Evolutionary conservation across 2,113 vertebrate species (phyloP).

Genomic region (Trematomus loennbergii): DNA sequence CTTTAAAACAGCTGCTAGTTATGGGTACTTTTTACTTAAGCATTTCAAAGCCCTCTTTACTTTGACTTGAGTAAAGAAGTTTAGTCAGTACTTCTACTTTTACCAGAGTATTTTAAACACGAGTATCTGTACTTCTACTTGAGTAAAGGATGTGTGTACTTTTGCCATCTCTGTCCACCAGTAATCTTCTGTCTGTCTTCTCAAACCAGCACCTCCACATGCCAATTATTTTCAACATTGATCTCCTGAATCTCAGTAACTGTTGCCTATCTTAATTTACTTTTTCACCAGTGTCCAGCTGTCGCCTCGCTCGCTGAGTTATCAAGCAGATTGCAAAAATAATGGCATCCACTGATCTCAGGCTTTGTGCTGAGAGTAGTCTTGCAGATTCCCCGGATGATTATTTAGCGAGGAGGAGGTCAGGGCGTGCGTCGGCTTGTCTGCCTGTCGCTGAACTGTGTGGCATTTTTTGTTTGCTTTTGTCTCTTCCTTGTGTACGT

Average conservation of each 20-base stretch:
- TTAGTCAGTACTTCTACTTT: no score
- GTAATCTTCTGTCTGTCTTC: neutral
- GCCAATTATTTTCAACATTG: conserved; percentile 27
- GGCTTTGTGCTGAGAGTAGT: conserved; percentile 56
- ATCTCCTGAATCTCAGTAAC: conserved; percentile 49
- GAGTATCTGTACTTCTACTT: no score
- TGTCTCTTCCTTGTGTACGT: conserved; percentile 51
- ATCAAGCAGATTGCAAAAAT: conserved; percentile 43
- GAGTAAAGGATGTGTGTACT: no score
- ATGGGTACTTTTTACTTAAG: no score
- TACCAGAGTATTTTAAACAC: no score
- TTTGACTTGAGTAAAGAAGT: no score
- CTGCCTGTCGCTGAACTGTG: conserved; percentile 51
- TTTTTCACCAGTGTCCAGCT: conserved; percentile 43
- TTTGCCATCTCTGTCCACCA: no score
- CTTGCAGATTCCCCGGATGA: conserved; percentile 64
- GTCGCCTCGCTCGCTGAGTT: conserved; percentile 30
- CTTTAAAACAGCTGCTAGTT: no score
- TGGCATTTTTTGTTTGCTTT: conserved; percentile 64
- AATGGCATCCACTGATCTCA: conserved; percentile 29
- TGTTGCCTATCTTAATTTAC: conserved; percentile 49
- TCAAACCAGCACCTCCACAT: conserved; percentile 5
- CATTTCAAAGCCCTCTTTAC: no score
- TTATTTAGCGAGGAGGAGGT: conserved; percentile 57
- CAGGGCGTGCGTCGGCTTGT: conserved; percentile 60